Base-by-base conservation (phyloP, 2,113 vertebrate species). In the Casuarius casuarius region DNA sequence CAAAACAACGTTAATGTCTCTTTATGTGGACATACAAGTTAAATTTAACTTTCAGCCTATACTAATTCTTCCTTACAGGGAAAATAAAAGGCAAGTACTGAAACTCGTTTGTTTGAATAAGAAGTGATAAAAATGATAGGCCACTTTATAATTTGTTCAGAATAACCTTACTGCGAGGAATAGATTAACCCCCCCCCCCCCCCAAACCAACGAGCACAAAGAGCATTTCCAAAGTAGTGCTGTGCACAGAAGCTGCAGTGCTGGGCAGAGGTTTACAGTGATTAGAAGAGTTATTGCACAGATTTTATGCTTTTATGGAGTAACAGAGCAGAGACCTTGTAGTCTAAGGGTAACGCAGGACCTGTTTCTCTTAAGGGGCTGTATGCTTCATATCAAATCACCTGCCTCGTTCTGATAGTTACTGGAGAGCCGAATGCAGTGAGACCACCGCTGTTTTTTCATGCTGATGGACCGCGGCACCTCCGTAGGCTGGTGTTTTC, bases 31-130 rank as follows among this genome's bases (percentile, higher is more conserved):
- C 26, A 54, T 79, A 79, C 49, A 85, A 54, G n/a, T 87, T 94
- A 71, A 89, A 91, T 96, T 94, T 94, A 91, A 95, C 87, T 89
- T 95, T 96, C 91, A 85, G 54, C 58, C 14, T 63, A 8, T 42
- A 51, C 61, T 89, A 19, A 7, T 92, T 70, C 77, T 94, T 73
- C 42, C 40, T 89, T 90, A 22, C 42, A 49, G 54, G 44, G 46
- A 94, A 92, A 89, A 67, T 61, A 1, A 31, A 81, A 78, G 33
- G 52, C 26, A 92, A 90, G 29, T 1, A 1, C 35, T 91, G 75
- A 92, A 93, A 90, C 75, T 66, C 75, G 59, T 72, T 95, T 87
- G 9, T 49, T 62, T 94, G 58, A 22, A 71, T 71, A 85, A 87
- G 70, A 56, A 91, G 31, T 73, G 89, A 84, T 91, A 91, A 92